A percentile compares a stretch with the other conserved stretches of the same genome.
phyloP scores from a whole-genome alignment of 2,888 invertebrate genomes.

The Thyatira batis region DNA sequence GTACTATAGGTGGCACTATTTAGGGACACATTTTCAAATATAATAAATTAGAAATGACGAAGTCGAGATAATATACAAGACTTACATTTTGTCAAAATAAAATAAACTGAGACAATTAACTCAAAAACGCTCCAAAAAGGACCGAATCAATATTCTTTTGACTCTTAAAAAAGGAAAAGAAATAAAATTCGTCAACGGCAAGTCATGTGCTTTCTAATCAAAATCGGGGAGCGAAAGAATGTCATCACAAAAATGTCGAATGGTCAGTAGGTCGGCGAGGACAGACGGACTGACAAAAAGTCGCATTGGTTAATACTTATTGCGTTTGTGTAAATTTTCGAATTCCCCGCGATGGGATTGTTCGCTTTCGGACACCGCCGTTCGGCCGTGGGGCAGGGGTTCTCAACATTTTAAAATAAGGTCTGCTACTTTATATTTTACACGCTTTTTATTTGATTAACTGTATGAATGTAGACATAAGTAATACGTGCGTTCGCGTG shows the following conservation, averaged over 20 bases:
- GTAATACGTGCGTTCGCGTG: too few relatives aligned
- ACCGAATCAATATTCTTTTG: neutral
- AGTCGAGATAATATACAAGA: too few relatives aligned
- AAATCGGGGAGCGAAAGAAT: conserved; percentile 62
- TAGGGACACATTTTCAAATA: too few relatives aligned
- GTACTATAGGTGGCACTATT: too few relatives aligned
- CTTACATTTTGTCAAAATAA: too few relatives aligned
- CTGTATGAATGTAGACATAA: too few relatives aligned
- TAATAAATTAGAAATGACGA: too few relatives aligned
- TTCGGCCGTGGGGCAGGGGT: conserved; percentile 30
- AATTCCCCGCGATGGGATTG: conserved; percentile 50
- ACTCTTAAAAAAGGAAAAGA: neutral
- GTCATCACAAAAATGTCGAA: conserved; percentile 60
- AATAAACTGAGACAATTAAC: too few relatives aligned
- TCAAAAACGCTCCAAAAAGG: neutral
- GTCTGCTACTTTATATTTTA: neutral
- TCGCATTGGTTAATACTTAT: conserved; percentile 68
- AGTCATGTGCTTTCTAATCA: conserved; percentile 56
- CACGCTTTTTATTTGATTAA: too few relatives aligned
- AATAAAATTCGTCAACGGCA: conserved; percentile 9
- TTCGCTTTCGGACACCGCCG: conserved; percentile 39
- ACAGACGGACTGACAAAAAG: conserved; percentile 63
- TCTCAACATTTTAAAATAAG: conserved; percentile 23
- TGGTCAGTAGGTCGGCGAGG: conserved; percentile 37
- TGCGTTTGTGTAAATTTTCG: conserved; percentile 75